These are phyloP conservation scores for Enteromius mattozi DNA, from an alignment of 2,797 vertebrate genomes.

Conservation along the genomic window DNA sequence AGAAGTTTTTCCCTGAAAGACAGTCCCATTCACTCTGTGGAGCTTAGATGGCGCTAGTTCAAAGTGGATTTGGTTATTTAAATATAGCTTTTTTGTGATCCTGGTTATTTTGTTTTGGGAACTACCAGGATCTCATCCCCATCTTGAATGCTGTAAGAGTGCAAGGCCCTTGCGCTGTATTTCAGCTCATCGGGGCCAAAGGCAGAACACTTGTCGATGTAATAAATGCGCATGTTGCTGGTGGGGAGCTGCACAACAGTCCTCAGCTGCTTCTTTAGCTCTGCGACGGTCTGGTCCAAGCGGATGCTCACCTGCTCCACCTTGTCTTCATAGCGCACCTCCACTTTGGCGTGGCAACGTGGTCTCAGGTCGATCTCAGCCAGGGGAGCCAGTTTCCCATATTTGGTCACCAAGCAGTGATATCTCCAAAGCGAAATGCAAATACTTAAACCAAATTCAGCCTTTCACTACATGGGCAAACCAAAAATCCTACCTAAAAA, in stretches of 20 bases:
- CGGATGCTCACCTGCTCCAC: constrained; percentile 93
- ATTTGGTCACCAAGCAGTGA: constrained; percentile 92
- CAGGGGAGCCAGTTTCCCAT: constrained; percentile 93
- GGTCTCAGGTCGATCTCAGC: constrained; percentile 96
- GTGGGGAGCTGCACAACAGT: constrained; percentile 88
- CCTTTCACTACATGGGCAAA: background rate
- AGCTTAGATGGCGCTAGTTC: constrained; percentile 41
- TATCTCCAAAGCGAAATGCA: constrained; percentile 78
- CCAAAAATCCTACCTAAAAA: background rate
- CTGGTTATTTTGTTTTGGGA: constrained; percentile 80
- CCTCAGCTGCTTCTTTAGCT: constrained; percentile 92
- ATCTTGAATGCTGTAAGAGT: constrained; percentile 95
- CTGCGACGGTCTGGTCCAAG: constrained; percentile 94
- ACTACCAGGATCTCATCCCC: constrained; percentile 95
- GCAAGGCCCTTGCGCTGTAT: constrained; percentile 88
- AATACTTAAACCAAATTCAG: background rate
- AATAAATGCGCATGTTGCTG: constrained; percentile 93
- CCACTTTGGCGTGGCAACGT: constrained; percentile 88
- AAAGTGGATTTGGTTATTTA: constrained; percentile 40
- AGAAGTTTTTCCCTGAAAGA: constrained; percentile 57
- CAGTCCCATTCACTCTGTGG: constrained; percentile 53
- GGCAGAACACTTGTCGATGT: constrained; percentile 88
- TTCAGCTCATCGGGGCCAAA: constrained; percentile 97
- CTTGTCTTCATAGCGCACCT: constrained; percentile 93
- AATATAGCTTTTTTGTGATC: constrained; percentile 34